phyloP scores from a whole-genome alignment of 35 echinoderm and acorn worm species.

The Lytechinus variegatus region DNA sequence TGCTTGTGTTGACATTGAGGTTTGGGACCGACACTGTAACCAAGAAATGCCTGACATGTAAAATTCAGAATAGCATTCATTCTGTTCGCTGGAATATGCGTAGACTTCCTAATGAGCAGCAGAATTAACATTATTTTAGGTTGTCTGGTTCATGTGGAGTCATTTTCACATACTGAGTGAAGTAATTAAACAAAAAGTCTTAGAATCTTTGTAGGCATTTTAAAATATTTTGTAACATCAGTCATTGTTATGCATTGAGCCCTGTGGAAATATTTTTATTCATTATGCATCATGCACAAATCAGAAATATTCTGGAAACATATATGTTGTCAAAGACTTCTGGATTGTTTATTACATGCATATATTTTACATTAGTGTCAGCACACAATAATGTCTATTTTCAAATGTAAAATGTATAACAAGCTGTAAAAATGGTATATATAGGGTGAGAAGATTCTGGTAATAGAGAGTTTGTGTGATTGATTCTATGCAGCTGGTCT shows the following conservation, averaged over 20 bases:
- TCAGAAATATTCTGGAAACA: background rate
- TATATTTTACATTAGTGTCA: background rate
- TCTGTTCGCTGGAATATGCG: too few relatives aligned
- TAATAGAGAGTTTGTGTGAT: background rate
- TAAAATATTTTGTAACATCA: background rate
- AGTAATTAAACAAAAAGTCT: background rate
- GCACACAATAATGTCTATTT: background rate
- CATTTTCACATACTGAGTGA: too few relatives aligned
- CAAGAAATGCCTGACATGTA: too few relatives aligned
- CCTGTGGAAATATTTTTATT: background rate
- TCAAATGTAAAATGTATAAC: background rate
- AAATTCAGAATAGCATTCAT: too few relatives aligned
- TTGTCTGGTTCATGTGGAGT: too few relatives aligned
- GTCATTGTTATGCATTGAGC: background rate
- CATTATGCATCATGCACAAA: background rate
- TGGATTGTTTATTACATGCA: background rate
- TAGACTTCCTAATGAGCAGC: too few relatives aligned
- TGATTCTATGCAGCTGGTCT: background rate
- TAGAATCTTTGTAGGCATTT: background rate
- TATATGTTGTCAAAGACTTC: background rate
- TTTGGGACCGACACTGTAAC: too few relatives aligned
- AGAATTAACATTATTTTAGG: too few relatives aligned
- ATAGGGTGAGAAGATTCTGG: background rate
- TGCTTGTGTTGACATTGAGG: too few relatives aligned
- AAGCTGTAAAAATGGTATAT: background rate